These are phyloP conservation scores for Sinella curviseta DNA, from an alignment of 1,140 invertebrate genomes.

Conservation along the genomic window DNA sequence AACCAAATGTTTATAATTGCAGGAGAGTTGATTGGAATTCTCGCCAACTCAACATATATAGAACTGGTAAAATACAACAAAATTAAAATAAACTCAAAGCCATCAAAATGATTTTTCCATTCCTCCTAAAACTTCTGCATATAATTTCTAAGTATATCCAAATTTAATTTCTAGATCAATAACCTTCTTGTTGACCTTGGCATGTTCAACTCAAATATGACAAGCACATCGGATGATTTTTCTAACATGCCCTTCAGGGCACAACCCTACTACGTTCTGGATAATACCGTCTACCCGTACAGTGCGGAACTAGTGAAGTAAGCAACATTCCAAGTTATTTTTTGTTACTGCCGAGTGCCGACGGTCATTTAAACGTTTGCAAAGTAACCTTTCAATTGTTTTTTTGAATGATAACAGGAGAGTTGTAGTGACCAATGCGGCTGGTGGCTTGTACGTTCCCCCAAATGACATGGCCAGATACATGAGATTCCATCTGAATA, in stretches of 20 bases:
- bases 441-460: slow-evolving; percentile 32
- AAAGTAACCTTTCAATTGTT: too few relatives aligned
- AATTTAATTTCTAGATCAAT: not conserved
- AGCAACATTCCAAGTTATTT: too few relatives aligned
- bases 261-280: not conserved
- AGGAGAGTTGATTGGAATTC: slow-evolving; percentile 21
- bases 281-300: not conserved
- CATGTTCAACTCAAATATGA: slow-evolving; percentile 16
- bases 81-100: too few relatives aligned
- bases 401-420: too few relatives aligned
- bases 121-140: too few relatives aligned
- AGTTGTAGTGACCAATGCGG: slow-evolving; percentile 3
- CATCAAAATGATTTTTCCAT: too few relatives aligned
- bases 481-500: slow-evolving; percentile 34
- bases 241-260: slow-evolving; percentile 22
- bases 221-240: slow-evolving; percentile 7
- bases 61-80: slow-evolving; percentile 6
- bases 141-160: too few relatives aligned
- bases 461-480: slow-evolving; percentile 38
- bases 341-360: too few relatives aligned
- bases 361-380: too few relatives aligned
- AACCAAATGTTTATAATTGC: slow-evolving; percentile 24
- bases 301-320: not conserved
- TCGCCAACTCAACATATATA: not conserved
- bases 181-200: slow-evolving; percentile 18